phyloP scores from a whole-genome alignment of 2,113 vertebrate genomes.

The Dinomys branickii region DNA sequence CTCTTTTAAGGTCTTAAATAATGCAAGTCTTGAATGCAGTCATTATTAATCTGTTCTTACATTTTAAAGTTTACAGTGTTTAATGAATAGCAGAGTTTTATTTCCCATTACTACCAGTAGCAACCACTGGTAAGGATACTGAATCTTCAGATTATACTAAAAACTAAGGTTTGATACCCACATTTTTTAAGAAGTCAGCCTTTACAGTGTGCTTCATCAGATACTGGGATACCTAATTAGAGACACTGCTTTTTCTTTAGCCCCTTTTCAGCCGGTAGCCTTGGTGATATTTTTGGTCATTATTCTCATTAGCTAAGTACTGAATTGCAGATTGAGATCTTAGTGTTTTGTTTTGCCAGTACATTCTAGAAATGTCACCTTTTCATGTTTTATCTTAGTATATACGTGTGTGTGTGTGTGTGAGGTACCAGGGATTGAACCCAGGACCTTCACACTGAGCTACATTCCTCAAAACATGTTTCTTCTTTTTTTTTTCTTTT shows the following conservation, averaged over 20 bases:
- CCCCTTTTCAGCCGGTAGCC: background rate
- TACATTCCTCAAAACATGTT: background rate
- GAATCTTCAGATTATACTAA: background rate
- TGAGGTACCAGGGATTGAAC: background rate
- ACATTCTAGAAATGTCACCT: background rate
- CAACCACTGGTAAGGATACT: background rate
- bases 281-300: background rate
- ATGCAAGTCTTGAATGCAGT: background rate
- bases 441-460: background rate
- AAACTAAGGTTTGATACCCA: slow-evolving; percentile 19
- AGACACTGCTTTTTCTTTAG: background rate
- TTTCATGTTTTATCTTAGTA: background rate
- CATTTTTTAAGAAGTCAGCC: background rate
- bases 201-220: background rate
- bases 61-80: slow-evolving; percentile 8
- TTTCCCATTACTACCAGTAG: background rate
- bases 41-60: background rate
- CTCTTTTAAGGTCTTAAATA: background rate
- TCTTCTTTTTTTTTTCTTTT: background rate
- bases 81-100: background rate
- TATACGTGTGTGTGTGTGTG: background rate
- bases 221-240: background rate
- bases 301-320: background rate
- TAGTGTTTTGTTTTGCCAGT: background rate
- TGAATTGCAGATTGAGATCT: background rate